A percentile compares a stretch with the other conserved stretches of the same genome.
These are phyloP conservation scores for Drosophila cyrtoloma DNA, from an alignment of 2,888 invertebrate species.

Conservation along the genomic window DNA sequence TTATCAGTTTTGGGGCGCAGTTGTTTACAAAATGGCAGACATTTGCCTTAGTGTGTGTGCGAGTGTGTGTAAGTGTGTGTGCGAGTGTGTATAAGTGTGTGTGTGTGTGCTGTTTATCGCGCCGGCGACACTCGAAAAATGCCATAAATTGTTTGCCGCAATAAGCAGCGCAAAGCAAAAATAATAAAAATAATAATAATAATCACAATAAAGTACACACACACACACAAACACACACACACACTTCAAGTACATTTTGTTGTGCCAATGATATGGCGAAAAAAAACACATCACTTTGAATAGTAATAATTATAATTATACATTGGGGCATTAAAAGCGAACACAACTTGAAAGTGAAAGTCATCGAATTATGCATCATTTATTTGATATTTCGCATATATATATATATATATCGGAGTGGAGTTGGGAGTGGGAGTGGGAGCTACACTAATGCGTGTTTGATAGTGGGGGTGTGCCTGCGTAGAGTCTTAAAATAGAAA, in stretches of 20 bases:
- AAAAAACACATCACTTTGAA: slow-evolving; percentile 23
- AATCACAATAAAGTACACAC: slow-evolving; percentile 27
- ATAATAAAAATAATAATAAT: slow-evolving; percentile 25
- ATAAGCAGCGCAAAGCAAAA: slow-evolving; percentile 38
- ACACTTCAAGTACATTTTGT: slow-evolving; percentile 53
- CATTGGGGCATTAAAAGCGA: slow-evolving; percentile 23
- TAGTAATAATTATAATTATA: slow-evolving; percentile 59
- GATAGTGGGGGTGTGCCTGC: slow-evolving; percentile 10
- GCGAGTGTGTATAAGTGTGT: slow-evolving; percentile 7
- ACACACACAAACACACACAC: slow-evolving; percentile 4
- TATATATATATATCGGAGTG: background rate
- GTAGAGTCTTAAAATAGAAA: slow-evolving; percentile 28
- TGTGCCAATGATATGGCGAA: slow-evolving; percentile 44
- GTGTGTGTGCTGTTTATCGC: slow-evolving; percentile 41
- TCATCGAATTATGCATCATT: slow-evolving; percentile 53
- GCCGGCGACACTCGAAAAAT: slow-evolving; percentile 58
- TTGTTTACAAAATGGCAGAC: slow-evolving; percentile 80
- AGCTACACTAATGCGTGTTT: slow-evolving; percentile 1
- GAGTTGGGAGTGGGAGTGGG: background rate
- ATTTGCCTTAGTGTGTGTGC: slow-evolving; percentile 25
- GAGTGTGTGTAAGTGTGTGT: background rate
- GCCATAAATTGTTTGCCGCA: slow-evolving; percentile 71
- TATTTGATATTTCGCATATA: slow-evolving; percentile 1
- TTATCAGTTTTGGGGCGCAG: slow-evolving; percentile 35
- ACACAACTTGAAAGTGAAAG: slow-evolving; percentile 55